phyloP scores from a whole-genome alignment of 2,797 vertebrate genomes.

The Semaprochilodus insignis region DNA sequence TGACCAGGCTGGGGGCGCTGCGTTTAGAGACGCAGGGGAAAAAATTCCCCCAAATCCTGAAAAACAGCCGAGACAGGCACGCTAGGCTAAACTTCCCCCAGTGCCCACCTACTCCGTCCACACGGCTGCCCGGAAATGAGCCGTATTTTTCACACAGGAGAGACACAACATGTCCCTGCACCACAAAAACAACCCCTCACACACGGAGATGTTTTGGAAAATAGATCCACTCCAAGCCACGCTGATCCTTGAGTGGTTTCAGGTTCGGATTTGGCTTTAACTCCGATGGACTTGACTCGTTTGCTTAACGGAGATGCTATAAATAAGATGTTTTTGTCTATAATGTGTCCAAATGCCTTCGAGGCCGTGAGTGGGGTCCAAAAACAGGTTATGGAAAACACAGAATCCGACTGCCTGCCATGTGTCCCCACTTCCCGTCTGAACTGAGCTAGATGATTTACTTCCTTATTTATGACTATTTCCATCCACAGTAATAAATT shows the following conservation, averaged over 20 bases:
- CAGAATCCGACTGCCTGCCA: not conserved
- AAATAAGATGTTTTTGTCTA: conserved; percentile 29
- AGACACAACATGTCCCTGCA: conserved; percentile 47
- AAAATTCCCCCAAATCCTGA: conserved; percentile 28
- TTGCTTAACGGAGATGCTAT: conserved; percentile 13
- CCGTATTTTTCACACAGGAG: conserved; percentile 8
- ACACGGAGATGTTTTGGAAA: conserved; percentile 47
- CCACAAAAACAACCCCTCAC: conserved; percentile 35
- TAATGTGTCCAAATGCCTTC: conserved; percentile 23
- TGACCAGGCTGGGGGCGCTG: not conserved
- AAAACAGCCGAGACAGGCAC: conserved; percentile 41
- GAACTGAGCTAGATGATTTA: not conserved
- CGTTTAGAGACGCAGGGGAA: conserved; percentile 8
- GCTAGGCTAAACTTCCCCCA: conserved; percentile 33
- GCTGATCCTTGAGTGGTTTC: conserved; percentile 7
- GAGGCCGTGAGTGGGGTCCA: not conserved
- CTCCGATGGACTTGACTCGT: not conserved
- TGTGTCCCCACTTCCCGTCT: not conserved
- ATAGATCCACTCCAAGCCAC: conserved; percentile 7
- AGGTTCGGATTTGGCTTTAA: conserved; percentile 8
- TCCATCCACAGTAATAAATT: not conserved
- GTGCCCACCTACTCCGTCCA: conserved; percentile 3
- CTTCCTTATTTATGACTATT: no score
- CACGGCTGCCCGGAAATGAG: conserved; percentile 32
- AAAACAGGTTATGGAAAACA: not conserved